Conservation (phyloP, 1,140 invertebrate genomes). For the Spodoptera litura region DNA sequence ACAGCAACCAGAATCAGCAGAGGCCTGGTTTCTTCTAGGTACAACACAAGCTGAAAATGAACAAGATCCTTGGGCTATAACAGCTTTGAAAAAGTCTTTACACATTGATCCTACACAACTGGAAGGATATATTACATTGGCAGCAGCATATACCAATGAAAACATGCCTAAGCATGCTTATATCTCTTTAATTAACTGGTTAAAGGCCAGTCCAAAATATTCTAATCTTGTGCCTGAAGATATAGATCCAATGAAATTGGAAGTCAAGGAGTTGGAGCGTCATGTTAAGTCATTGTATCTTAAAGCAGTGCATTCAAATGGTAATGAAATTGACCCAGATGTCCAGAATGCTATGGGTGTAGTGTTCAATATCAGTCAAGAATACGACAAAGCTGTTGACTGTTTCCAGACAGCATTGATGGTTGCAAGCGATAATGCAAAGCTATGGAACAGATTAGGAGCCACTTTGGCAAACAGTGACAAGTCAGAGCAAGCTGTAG, state of each 20-base stretch:
- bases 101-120: constrained; percentile 93
- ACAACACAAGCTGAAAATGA: constrained; percentile 96
- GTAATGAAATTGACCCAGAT: constrained; percentile 94
- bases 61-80: constrained; percentile 95
- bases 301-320: constrained; percentile 93
- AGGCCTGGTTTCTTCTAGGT: constrained; percentile 94
- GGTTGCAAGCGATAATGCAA: constrained; percentile 94
- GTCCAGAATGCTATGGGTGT: constrained; percentile 98
- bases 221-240: constrained; percentile 89
- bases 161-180: constrained; percentile 92
- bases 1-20: constrained; percentile 92
- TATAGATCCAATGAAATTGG: constrained; percentile 75
- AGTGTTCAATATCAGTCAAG: constrained; percentile 96
- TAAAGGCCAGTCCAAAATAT: constrained; percentile 95
- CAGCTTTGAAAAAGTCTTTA: constrained; percentile 95
- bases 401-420: constrained; percentile 97
- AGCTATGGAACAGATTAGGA: constrained; percentile 98
- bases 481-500: constrained; percentile 97
- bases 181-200: constrained; percentile 92
- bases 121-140: constrained; percentile 95
- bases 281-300: constrained; percentile 93
- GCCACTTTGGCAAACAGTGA: constrained; percentile 98
- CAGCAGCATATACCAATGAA: constrained; percentile 98
- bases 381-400: constrained; percentile 98
- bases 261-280: constrained; percentile 75